Base-by-base conservation (phyloP, 2,797 vertebrate genomes). In the Natrix natrix region DNA sequence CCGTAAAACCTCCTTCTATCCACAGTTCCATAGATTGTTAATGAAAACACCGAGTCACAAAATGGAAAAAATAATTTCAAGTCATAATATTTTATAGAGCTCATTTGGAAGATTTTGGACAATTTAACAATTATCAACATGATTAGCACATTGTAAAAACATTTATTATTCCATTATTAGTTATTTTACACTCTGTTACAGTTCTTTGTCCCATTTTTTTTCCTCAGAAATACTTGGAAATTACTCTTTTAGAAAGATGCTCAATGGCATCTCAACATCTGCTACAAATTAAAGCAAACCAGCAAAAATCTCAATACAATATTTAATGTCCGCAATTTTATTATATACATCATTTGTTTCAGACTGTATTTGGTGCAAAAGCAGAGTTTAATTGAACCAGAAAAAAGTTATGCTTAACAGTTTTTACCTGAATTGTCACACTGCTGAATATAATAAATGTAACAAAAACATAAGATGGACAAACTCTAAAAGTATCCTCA, bases 301-400 rank as follows among this genome's bases (percentile, higher is more conserved):
- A 97, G 69, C 95, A 94, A 96, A 96, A 97, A 96, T 95, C 96
- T 96, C 95, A 97, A 97, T 93, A 97, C 96, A 96, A 95, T 92
- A 93, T 98, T 98, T 97, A 97, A 98, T 97, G 95, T 96, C 97
- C 97, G 94, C 94, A 95, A 96, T 98, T 98, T 97, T 97, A 95
- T 97, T 97, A 93, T 97, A 97, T 96, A 98, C 97, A 97, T 97
- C 97, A 95, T 96, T 96, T 95, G 96, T 93, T 96, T 97, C 95
- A 94, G 96, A 93, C 95, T 95, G 94, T 95, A 94, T 93, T 95
- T 87, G 93, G 94, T 97, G 97, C 96, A 97, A 95, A 97, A 97
- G 96, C 97, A 96, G 95, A 96, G 95, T 97, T 96, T 89, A 96
- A 97, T 96, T 97, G 96, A 97, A 98, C 97, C 96, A 96, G 95